A percentile compares a stretch with the other conserved stretches of the same genome.
Conservation (phyloP, 1,140 invertebrate genomes). For the Drosophila hydei region DNA sequence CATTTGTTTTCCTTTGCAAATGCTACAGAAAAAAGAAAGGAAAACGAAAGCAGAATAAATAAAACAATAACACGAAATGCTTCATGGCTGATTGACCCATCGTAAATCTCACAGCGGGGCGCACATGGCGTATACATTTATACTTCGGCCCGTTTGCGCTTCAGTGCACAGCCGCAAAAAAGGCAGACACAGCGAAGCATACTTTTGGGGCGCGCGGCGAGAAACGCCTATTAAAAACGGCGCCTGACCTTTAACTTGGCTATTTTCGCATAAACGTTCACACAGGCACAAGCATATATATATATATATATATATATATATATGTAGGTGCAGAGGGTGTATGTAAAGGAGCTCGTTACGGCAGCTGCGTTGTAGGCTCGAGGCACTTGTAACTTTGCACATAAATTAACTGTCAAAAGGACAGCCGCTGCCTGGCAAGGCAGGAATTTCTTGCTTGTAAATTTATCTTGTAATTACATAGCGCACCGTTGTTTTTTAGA, state of each 20-base stretch:
- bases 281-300: conserved; percentile 6
- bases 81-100: conserved; percentile 66
- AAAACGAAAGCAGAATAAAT: conserved; percentile 8
- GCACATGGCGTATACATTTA: conserved; percentile 52
- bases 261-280: conserved; percentile 42
- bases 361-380: conserved; percentile 47
- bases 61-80: conserved; percentile 68
- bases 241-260: conserved; percentile 72
- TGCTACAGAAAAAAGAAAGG: conserved; percentile 3
- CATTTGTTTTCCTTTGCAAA: conserved; percentile 25
- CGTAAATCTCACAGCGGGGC: conserved; percentile 69
- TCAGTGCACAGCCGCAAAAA: conserved; percentile 25
- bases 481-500: conserved; percentile 33
- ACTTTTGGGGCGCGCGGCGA: conserved; percentile 28
- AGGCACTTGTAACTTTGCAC: conserved; percentile 79
- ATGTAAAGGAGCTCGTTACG: conserved; percentile 63
- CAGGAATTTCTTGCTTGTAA: conserved; percentile 66
- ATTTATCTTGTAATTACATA: conserved; percentile 78
- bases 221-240: conserved; percentile 49
- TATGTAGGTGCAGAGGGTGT: conserved; percentile 34
- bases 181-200: conserved; percentile 48
- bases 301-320: conserved; percentile 9
- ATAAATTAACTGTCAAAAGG: conserved; percentile 80
- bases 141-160: conserved; percentile 16
- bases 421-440: conserved; percentile 49